Evolutionary conservation across 2,113 vertebrate species (phyloP).

Genomic region (Salvator merianae): DNA sequence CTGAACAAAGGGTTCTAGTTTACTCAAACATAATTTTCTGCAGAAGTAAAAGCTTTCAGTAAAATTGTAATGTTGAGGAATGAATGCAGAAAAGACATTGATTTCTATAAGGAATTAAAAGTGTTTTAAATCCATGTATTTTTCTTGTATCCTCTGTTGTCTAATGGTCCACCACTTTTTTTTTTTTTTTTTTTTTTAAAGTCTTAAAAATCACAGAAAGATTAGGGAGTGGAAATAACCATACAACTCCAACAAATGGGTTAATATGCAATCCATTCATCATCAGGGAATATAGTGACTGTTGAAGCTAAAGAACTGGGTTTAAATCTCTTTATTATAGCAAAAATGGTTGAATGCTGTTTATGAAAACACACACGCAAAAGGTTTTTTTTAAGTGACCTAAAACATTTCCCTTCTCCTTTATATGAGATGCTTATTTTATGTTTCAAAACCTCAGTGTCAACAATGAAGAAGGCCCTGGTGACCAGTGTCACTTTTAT

Average conservation of each 20-base stretch:
- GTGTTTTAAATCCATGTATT: neutral
- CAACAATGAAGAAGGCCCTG: constrained; percentile 12
- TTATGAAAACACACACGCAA: neutral
- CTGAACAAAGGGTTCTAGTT: neutral
- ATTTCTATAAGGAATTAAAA: neutral
- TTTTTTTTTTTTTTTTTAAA: neutral
- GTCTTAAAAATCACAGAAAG: neutral
- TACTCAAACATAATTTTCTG: neutral
- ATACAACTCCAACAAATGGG: neutral
- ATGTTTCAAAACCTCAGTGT: constrained; percentile 30
- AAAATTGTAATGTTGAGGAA: neutral
- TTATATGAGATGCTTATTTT: constrained; percentile 18
- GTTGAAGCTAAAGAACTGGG: neutral
- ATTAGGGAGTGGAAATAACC: neutral
- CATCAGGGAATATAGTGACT: neutral
- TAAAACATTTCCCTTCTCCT: constrained; percentile 42
- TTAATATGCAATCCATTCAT: neutral
- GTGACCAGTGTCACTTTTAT: constrained; percentile 50
- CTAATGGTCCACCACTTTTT: neutral
- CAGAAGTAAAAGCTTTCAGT: neutral
- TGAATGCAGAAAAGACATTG: neutral
- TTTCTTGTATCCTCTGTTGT: neutral
- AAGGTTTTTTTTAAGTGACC: constrained; percentile 29
- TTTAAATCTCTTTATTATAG: neutral
- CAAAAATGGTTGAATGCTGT: neutral